Percentiles rank a stretch among this genome's conserved stretches.
Evolutionary conservation across 2,888 invertebrate genomes (phyloP).

Genomic region (Seira sanloemensis): DNA sequence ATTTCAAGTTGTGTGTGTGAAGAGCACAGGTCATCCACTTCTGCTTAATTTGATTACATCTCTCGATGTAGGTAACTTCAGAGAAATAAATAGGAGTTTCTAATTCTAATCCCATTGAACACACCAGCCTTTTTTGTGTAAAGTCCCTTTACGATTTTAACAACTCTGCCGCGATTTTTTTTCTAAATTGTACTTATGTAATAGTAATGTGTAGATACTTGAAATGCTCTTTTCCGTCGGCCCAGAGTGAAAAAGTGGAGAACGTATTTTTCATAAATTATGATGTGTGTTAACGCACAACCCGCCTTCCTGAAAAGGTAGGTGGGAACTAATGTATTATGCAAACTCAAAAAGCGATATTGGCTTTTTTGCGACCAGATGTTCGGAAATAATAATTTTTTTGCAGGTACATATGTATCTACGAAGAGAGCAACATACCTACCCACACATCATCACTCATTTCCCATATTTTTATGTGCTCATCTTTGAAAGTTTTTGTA

Average conservation of each 20-base stretch:
- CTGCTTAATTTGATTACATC: constrained; percentile 55
- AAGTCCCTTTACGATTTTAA: no score
- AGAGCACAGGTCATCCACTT: constrained; percentile 59
- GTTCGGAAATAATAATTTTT: background rate
- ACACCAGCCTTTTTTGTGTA: no score
- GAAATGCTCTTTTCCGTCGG: no score
- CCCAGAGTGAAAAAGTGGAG: no score
- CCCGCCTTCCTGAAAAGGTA: background rate
- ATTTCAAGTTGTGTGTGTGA: background rate
- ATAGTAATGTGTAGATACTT: no score
- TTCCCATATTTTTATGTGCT: constrained; percentile 44
- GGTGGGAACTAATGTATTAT: background rate
- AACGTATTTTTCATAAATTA: background rate
- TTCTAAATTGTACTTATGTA: no score
- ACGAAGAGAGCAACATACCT: background rate
- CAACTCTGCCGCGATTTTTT: no score
- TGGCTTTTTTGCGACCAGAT: background rate
- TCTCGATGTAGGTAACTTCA: constrained; percentile 39
- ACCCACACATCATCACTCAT: constrained; percentile 33
- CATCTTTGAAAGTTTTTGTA: no score
- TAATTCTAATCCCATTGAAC: no score
- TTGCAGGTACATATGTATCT: no score
- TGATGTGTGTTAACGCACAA: background rate
- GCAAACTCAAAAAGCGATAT: background rate
- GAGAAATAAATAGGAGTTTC: no score